Evolutionary conservation across 2,113 vertebrate species (phyloP), one percentile per base, ranked within the genome.

Genomic region (Pluvialis apricaria): DNA sequence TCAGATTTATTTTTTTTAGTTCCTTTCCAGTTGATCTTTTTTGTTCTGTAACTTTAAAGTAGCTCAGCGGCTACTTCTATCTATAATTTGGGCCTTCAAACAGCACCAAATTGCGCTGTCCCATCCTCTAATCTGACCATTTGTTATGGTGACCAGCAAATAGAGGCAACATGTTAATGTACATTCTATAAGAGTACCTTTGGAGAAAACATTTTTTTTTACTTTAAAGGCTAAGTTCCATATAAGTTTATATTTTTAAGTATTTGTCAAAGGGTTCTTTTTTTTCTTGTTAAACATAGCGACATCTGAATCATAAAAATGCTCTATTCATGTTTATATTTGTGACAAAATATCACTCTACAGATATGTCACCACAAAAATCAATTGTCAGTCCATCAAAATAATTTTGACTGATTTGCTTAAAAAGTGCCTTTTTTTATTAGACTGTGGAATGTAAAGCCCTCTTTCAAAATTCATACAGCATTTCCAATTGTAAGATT

Each of bases 31-130:
- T 51, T 94, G 91, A 96, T 97, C 76, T 93, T 95, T 97, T 57
- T 97, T 94, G 90, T 90, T 95, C 52, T 87, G 76, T 94, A 96
- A 97, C 97, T 97, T 94, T 95, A 86, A 97, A 96, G 87, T 75
- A 84, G 51, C 79, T 76, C 55, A 20, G 34, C 87, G 62, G 88
- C 88, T 86, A 81, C 88, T 95, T 92, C 71, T 72, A 57, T 90
- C 44, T 96, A 62, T 87, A 96, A 96, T 96, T 92, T 96, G 85
- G 86, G 77, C 92, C 66, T 95, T 95, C 49, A 83, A 94, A 96
- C 88, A 95, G 85, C 60, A 73, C 78, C 95, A 92, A 77, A 95
- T 66, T 96, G 78, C 72, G 47, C 40, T 91, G 40, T 60, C 36
- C 45, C 32, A 57, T n/a, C 83, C 73, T 94, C 71, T 73, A 80